Conservation (phyloP, 2,797 vertebrate genomes). For the Podarcis lilfordi region DNA sequence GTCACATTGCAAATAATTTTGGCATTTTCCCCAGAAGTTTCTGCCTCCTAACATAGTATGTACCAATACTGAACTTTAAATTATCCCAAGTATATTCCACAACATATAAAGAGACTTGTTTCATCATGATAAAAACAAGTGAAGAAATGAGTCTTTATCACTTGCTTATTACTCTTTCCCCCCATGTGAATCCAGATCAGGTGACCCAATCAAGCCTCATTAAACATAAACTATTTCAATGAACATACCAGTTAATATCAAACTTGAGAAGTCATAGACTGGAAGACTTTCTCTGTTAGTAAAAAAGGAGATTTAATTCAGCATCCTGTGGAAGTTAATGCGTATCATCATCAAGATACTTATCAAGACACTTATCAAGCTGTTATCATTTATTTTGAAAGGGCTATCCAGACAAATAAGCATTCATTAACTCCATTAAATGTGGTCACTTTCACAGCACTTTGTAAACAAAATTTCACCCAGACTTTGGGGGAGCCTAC, state of each 20-base stretch:
- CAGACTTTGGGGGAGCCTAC: neutral
- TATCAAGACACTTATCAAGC: neutral
- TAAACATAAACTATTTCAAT: neutral
- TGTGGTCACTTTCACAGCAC: neutral
- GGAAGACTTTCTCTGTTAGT: neutral
- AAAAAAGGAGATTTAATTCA: neutral
- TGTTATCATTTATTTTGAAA: neutral
- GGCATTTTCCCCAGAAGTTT: neutral
- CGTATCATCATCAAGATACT: neutral
- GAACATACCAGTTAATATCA: neutral
- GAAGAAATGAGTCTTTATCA: neutral
- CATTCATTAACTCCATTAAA: neutral
- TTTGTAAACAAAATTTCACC: no score
- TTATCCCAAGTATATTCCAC: neutral
- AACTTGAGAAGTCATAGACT: neutral
- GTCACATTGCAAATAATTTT: neutral
- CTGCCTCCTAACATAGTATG: neutral
- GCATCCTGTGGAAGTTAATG: neutral
- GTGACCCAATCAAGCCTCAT: neutral
- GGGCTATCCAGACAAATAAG: neutral
- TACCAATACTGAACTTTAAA: neutral
- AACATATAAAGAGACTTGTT: constrained; percentile 17
- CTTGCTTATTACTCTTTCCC: neutral
- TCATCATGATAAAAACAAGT: neutral
- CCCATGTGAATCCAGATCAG: neutral